Evolutionary conservation across 2,888 invertebrate species (phyloP).

Genomic region (Petrolisthes cinctipes): DNA sequence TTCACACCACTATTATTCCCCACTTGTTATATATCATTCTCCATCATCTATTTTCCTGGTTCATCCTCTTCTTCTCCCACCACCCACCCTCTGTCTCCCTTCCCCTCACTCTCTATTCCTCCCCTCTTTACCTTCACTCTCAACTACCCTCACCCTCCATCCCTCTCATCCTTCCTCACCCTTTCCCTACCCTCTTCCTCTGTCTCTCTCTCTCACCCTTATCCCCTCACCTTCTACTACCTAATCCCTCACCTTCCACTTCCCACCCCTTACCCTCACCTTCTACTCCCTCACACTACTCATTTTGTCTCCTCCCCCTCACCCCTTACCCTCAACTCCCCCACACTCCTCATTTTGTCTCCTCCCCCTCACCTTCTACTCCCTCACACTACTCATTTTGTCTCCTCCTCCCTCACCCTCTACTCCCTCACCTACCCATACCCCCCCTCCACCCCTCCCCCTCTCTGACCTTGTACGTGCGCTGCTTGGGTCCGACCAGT

Average conservation of each 20-base stretch:
- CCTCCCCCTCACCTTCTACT: background rate
- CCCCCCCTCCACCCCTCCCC: background rate
- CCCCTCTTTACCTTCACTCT: background rate
- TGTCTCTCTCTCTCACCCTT: background rate
- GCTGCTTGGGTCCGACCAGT: conserved; percentile 91
- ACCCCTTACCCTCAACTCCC: background rate
- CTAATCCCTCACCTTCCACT: background rate
- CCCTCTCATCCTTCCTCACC: background rate
- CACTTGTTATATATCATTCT: too few relatives aligned
- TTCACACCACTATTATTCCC: too few relatives aligned
- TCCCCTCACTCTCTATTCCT: background rate
- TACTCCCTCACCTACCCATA: background rate
- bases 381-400: background rate
- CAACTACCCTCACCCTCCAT: background rate
- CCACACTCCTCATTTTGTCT: background rate
- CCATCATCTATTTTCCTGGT: too few relatives aligned
- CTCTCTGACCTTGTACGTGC: conserved; percentile 82
- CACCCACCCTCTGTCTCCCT: background rate
- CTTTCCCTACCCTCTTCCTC: background rate
- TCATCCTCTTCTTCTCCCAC: background rate
- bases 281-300: background rate
- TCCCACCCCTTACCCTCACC: background rate
- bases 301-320: background rate
- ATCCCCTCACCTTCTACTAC: background rate
- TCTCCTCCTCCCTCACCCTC: background rate